Evolutionary conservation across 2,888 invertebrate species (phyloP).

Genomic region (Pecten maximus): DNA sequence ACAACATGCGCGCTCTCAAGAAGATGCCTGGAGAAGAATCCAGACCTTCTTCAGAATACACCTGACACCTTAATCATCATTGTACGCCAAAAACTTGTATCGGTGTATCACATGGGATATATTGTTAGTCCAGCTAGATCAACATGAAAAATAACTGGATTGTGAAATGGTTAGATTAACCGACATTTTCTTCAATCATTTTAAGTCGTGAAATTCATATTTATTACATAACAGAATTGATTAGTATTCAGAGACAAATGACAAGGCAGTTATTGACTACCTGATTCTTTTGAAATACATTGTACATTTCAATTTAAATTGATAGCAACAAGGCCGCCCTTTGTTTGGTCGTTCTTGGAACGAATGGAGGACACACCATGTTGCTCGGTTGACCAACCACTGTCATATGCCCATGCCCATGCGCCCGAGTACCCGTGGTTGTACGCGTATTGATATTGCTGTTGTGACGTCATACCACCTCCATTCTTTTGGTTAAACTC

Average conservation of each 20-base stretch:
- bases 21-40: not conserved
- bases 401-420: conserved; percentile 64
- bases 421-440: conserved; percentile 66
- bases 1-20: not conserved
- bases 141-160: too few relatives aligned
- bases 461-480: conserved; percentile 55
- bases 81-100: too few relatives aligned
- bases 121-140: too few relatives aligned
- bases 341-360: conserved; percentile 55
- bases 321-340: conserved; percentile 55
- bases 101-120: too few relatives aligned
- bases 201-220: too few relatives aligned
- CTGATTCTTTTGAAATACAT: not conserved
- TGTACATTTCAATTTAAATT: not conserved
- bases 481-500: conserved; percentile 64
- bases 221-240: too few relatives aligned
- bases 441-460: conserved; percentile 66
- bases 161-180: too few relatives aligned
- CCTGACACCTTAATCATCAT: not conserved
- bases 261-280: too few relatives aligned
- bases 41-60: not conserved
- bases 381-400: conserved; percentile 52
- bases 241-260: too few relatives aligned
- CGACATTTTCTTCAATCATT: too few relatives aligned
- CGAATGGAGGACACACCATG: conserved; percentile 55